Percentiles rank a stretch among this genome's conserved stretches.
phyloP scores from a whole-genome alignment of 2,888 invertebrate species.

The Prostheceraeus crozeri region DNA sequence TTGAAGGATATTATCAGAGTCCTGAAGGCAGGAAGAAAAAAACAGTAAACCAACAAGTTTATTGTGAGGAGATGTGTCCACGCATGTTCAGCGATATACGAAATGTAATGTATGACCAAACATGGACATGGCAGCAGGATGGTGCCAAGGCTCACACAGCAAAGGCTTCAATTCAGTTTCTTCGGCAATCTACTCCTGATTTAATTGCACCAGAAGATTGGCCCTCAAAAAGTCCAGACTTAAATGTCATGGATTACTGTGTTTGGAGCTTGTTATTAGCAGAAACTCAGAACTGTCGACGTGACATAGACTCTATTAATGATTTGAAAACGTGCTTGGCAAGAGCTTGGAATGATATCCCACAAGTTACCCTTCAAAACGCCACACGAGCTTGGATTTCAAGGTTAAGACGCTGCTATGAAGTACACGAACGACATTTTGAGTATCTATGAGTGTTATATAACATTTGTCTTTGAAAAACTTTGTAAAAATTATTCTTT shows the following conservation, averaged over 20 bases:
- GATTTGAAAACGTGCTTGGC: no score
- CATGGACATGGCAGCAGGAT: constrained; percentile 24
- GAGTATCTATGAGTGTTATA: no score
- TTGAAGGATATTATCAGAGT: constrained; percentile 29
- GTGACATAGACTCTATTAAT: no score
- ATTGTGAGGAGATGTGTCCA: constrained; percentile 11
- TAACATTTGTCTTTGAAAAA: no score
- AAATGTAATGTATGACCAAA: neutral
- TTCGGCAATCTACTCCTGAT: constrained; percentile 11
- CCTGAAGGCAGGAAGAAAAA: constrained; percentile 24
- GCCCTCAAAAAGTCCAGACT: constrained; percentile 15
- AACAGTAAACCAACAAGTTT: constrained; percentile 8
- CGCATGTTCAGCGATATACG: constrained; percentile 3
- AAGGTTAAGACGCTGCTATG: no score
- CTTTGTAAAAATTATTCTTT: no score
- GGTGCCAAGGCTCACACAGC: constrained; percentile 18
- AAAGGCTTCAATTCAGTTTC: constrained; percentile 3
- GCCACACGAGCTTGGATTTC: no score
- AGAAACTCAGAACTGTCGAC: no score
- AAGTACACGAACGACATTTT: no score
- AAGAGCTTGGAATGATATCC: no score
- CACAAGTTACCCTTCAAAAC: no score
- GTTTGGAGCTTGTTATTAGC: constrained; percentile 20
- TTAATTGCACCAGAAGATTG: constrained; percentile 13
- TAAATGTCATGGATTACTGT: constrained; percentile 19